Evolutionary conservation across 1,140 invertebrate species (phyloP).

Genomic region (Drosophila kanapiae): DNA sequence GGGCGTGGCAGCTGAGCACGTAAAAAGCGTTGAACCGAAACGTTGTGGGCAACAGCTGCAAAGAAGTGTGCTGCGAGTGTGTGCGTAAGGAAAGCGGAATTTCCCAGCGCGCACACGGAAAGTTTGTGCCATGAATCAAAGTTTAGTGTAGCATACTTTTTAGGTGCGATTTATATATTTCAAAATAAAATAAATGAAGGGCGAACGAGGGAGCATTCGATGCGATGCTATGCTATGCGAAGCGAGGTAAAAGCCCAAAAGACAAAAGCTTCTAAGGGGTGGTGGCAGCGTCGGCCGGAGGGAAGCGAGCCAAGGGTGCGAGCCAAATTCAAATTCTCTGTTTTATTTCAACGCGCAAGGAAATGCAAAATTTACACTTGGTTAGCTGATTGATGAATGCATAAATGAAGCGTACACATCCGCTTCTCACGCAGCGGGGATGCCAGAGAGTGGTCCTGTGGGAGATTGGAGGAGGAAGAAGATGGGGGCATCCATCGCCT

Average conservation of each 20-base stretch:
- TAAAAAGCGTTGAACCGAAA: constrained; percentile 82
- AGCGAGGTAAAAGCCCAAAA: constrained; percentile 57
- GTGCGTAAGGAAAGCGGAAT: constrained; percentile 76
- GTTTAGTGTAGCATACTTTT: constrained; percentile 83
- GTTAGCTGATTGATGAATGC: constrained; percentile 85
- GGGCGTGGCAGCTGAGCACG: constrained; percentile 77
- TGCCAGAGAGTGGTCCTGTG: constrained; percentile 2
- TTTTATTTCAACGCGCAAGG: constrained; percentile 78
- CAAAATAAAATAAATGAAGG: constrained; percentile 84
- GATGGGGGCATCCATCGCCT: constrained; percentile 20
- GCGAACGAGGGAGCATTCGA: constrained; percentile 62
- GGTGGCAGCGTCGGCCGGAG: no score
- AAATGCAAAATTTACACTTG: constrained; percentile 85
- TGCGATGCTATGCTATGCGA: constrained; percentile 19
- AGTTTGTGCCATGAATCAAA: constrained; percentile 82
- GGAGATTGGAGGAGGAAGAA: not conserved
- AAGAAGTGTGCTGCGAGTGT: constrained; percentile 43
- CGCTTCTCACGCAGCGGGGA: constrained; percentile 41
- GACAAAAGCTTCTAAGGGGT: constrained; percentile 70
- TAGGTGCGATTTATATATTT: constrained; percentile 84
- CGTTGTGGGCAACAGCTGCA: constrained; percentile 81
- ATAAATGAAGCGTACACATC: constrained; percentile 84
- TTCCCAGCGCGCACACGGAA: constrained; percentile 78
- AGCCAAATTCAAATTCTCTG: constrained; percentile 76
- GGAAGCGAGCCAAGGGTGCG: not conserved